A percentile compares a stretch with the other conserved stretches of the same genome.
phyloP scores from a whole-genome alignment of 2,113 vertebrate genomes.

The Oreochromis tanganicae region DNA sequence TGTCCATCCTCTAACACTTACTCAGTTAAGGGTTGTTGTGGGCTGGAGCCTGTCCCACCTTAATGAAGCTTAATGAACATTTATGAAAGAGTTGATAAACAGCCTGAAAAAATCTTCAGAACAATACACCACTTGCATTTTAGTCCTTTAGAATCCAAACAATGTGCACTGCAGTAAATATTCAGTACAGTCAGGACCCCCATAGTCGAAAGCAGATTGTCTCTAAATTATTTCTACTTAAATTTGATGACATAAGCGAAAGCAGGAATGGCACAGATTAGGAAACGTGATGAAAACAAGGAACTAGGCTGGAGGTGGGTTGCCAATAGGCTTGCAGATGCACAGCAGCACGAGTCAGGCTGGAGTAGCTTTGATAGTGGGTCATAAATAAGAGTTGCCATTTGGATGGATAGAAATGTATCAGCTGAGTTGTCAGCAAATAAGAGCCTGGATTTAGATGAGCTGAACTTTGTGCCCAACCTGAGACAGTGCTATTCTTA shows the following conservation, averaged over 20 bases:
- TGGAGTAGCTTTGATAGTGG: background rate
- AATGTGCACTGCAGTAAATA: background rate
- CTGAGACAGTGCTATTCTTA: background rate
- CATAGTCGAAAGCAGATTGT: background rate
- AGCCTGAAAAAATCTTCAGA: background rate
- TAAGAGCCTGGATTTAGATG: background rate
- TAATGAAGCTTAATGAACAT: background rate
- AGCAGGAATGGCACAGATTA: background rate
- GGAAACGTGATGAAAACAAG: background rate
- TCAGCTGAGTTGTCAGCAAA: background rate
- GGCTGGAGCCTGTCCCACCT: background rate
- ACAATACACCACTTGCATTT: background rate
- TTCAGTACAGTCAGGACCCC: rapidly evolving
- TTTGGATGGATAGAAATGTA: background rate
- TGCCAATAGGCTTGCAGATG: background rate
- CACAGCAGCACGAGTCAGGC: background rate
- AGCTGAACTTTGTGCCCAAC: background rate
- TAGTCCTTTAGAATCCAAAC: background rate
- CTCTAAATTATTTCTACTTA: background rate
- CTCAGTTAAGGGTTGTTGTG: background rate
- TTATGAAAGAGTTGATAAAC: background rate
- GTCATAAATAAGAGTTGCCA: background rate
- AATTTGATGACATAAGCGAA: background rate
- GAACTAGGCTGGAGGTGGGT: background rate
- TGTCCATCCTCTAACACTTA: background rate